These are phyloP conservation scores for Brevimyrus niger DNA, from an alignment of 2,113 vertebrate genomes.

Conservation along the genomic window DNA sequence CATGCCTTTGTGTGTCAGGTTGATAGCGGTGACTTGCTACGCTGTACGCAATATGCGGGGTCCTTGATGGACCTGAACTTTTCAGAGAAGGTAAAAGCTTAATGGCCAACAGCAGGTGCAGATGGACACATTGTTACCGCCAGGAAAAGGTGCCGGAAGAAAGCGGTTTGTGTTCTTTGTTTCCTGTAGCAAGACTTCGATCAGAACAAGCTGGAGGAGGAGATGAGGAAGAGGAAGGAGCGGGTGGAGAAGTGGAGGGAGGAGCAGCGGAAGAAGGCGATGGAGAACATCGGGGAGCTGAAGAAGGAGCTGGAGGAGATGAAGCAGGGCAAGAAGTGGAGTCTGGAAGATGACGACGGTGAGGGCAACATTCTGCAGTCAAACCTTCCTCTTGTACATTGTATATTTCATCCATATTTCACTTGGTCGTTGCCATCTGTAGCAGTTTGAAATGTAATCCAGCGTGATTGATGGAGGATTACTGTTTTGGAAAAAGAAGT, in stretches of 20 bases:
- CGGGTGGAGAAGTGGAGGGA: constrained; percentile 97
- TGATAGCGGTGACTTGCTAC: background rate
- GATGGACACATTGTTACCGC: background rate
- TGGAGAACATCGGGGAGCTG: constrained; percentile 93
- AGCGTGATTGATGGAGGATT: background rate
- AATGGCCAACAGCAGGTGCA: background rate
- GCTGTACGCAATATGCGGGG: background rate
- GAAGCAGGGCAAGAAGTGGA: constrained; percentile 98
- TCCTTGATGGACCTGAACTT: background rate
- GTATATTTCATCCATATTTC: background rate
- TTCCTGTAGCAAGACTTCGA: constrained; percentile 78
- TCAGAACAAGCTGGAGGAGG: constrained; percentile 96
- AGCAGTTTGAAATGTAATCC: background rate
- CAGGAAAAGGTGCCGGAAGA: background rate
- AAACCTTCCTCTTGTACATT: background rate
- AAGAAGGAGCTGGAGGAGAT: constrained; percentile 96
- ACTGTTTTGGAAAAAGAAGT: background rate
- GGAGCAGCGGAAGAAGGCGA: constrained; percentile 94
- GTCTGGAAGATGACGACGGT: constrained; percentile 96
- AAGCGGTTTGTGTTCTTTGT: background rate
- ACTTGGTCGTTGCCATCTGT: background rate
- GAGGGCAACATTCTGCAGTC: constrained; percentile 23
- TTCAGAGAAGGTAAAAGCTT: background rate
- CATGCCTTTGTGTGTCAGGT: background rate
- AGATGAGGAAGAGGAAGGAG: constrained; percentile 98